phyloP scores from a whole-genome alignment of 1,140 invertebrate genomes.

The Achroia grisella region DNA sequence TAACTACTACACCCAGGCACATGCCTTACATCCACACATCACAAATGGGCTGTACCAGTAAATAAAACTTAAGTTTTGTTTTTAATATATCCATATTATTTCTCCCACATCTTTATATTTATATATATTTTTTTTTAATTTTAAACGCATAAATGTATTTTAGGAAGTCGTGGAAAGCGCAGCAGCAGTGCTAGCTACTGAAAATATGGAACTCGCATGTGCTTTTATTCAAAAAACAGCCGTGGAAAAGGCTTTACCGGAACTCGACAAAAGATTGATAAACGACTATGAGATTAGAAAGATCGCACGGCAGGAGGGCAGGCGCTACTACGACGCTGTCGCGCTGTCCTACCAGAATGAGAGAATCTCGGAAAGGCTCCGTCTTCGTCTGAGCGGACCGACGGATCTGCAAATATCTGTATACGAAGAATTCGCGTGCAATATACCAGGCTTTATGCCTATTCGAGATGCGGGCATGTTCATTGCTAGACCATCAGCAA shows the following conservation, averaged over 20 bases:
- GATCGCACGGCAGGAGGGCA: conserved; percentile 81
- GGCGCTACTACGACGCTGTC: conserved; percentile 83
- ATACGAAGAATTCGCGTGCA: conserved; percentile 97
- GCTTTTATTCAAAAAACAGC: conserved; percentile 99
- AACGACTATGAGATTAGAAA: conserved; percentile 84
- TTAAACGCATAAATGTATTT: background rate
- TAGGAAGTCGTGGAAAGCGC: conserved; percentile 93
- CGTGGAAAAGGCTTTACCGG: conserved; percentile 96
- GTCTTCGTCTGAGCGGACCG: conserved; percentile 91
- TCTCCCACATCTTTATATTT: too few relatives aligned
- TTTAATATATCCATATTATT: too few relatives aligned
- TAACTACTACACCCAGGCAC: too few relatives aligned
- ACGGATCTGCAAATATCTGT: conserved; percentile 91
- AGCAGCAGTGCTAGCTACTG: conserved; percentile 87
- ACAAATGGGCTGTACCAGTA: too few relatives aligned
- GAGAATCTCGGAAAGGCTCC: conserved; percentile 93
- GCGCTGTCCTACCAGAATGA: conserved; percentile 94
- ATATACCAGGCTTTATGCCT: conserved; percentile 96
- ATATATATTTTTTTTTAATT: too few relatives aligned
- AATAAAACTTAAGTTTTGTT: too few relatives aligned
- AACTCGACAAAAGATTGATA: conserved; percentile 94
- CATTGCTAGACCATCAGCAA: conserved; percentile 77
- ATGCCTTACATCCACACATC: too few relatives aligned
- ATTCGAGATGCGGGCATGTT: conserved; percentile 87
- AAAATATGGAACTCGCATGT: conserved; percentile 97